These are phyloP conservation scores for Tenthredo notha DNA, from an alignment of 2,888 invertebrate species.

Conservation along the genomic window DNA sequence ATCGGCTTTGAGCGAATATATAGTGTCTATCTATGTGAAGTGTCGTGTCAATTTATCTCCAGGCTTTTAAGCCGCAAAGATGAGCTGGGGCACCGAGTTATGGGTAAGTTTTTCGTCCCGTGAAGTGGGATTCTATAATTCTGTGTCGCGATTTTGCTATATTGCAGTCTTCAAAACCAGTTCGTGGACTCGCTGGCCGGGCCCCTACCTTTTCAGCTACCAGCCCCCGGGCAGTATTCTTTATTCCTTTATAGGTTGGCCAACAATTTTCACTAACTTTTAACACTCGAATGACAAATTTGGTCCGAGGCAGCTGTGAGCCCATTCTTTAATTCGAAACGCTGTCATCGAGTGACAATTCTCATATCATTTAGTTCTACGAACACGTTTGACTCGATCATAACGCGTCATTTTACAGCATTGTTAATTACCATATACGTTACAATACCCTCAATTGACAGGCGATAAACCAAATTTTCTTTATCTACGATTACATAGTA, in stretches of 20 bases:
- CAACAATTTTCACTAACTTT: slow-evolving; percentile 44
- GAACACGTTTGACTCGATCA: slow-evolving; percentile 14
- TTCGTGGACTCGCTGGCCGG: slow-evolving; percentile 66
- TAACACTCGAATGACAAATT: slow-evolving; percentile 43
- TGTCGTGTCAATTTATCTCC: slow-evolving; percentile 62
- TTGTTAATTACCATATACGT: slow-evolving; percentile 14
- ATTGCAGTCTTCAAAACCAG: slow-evolving; percentile 67
- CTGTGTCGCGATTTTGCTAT: slow-evolving; percentile 53
- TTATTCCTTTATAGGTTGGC: slow-evolving; percentile 38
- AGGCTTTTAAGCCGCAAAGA: slow-evolving; percentile 71
- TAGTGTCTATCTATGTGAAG: slow-evolving; percentile 70
- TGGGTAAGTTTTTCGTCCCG: slow-evolving; percentile 75
- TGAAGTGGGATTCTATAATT: slow-evolving; percentile 46
- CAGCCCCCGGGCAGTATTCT: slow-evolving; percentile 71
- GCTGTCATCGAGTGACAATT: slow-evolving; percentile 43
- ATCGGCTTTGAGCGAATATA: slow-evolving; percentile 59
- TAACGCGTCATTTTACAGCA: slow-evolving; percentile 20
- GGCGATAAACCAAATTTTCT: not conserved
- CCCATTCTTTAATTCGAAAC: slow-evolving; percentile 1
- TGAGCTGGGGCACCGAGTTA: slow-evolving; percentile 79
- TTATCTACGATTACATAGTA: not conserved
- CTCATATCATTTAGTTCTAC: not conserved
- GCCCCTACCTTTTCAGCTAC: slow-evolving; percentile 71
- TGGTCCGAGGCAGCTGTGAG: slow-evolving; percentile 30
- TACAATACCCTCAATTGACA: not conserved